Evolutionary conservation across 2,113 vertebrate species (phyloP).

Genomic region (Indicator indicator): DNA sequence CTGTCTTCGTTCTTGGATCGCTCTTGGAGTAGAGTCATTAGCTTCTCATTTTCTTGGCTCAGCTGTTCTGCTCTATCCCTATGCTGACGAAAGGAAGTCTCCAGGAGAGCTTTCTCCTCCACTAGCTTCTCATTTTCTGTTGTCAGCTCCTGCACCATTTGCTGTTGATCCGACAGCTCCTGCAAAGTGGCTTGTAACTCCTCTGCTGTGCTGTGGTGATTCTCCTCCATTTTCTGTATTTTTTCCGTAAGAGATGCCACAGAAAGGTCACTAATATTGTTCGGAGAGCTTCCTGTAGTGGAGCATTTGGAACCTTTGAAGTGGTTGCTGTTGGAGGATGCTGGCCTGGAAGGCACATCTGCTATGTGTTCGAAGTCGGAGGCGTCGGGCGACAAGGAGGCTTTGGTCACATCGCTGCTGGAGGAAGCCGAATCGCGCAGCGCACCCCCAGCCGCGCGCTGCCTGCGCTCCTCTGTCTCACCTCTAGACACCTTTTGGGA

Average conservation of each 20-base stretch:
- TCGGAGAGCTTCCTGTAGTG: slow-evolving; percentile 69
- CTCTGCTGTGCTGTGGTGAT: slow-evolving; percentile 92
- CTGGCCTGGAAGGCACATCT: slow-evolving; percentile 82
- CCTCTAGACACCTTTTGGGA: slow-evolving; percentile 62
- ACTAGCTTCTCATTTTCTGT: slow-evolving; percentile 91
- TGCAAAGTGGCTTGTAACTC: slow-evolving; percentile 95
- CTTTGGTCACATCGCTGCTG: slow-evolving; percentile 89
- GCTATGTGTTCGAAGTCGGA: slow-evolving; percentile 91
- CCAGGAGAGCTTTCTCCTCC: slow-evolving; percentile 89
- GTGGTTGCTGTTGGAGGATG: slow-evolving; percentile 79
- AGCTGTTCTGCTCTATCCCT: slow-evolving; percentile 88
- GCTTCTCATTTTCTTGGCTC: slow-evolving; percentile 89
- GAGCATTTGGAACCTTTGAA: slow-evolving; percentile 73
- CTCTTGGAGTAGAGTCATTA: slow-evolving; percentile 85
- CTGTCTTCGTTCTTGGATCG: slow-evolving; percentile 81
- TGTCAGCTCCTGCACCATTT: slow-evolving; percentile 93
- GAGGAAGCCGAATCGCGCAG: slow-evolving; percentile 84
- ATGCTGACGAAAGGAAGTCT: slow-evolving; percentile 91
- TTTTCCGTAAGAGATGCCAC: slow-evolving; percentile 88
- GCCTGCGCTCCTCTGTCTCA: slow-evolving; percentile 57
- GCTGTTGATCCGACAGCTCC: slow-evolving; percentile 94
- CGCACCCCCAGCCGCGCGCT: slow-evolving; percentile 8
- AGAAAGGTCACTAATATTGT: slow-evolving; percentile 79
- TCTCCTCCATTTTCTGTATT: slow-evolving; percentile 97
- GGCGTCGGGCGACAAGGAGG: slow-evolving; percentile 87